Conservation (phyloP, 2,113 vertebrate genomes). For the Numenius arquata region DNA sequence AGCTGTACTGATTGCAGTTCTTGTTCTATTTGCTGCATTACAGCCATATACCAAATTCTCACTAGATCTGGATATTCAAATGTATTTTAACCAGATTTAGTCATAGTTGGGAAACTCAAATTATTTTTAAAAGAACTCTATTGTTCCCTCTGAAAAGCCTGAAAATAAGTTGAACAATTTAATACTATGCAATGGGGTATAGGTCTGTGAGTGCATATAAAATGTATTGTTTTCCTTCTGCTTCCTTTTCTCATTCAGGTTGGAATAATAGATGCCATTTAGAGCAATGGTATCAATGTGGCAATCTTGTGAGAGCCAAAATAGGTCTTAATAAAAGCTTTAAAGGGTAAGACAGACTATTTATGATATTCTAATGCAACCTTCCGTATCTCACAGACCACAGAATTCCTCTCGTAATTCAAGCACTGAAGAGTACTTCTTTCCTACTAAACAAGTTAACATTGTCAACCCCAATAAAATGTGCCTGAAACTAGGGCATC, state of each 20-base stretch:
- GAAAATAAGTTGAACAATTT: not conserved
- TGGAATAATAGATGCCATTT: no score
- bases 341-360: not conserved
- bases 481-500: not conserved
- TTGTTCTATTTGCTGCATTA: not conserved
- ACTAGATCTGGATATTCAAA: not conserved
- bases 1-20: not conserved
- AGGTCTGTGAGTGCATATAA: not conserved
- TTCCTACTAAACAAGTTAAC: not conserved
- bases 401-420: not conserved
- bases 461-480: not conserved
- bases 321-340: not conserved
- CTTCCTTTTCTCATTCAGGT: no score
- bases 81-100: not conserved
- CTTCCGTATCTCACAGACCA: not conserved
- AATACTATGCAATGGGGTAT: not conserved
- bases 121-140: not conserved
- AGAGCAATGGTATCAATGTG: no score
- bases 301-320: not conserved
- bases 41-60: not conserved
- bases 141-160: not conserved
- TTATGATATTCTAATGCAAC: not conserved
- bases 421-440: not conserved
- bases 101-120: not conserved
- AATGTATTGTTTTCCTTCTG: no score